phyloP scores from a whole-genome alignment of 2,113 vertebrate species.

The Protobothrops mucrosquamatus region DNA sequence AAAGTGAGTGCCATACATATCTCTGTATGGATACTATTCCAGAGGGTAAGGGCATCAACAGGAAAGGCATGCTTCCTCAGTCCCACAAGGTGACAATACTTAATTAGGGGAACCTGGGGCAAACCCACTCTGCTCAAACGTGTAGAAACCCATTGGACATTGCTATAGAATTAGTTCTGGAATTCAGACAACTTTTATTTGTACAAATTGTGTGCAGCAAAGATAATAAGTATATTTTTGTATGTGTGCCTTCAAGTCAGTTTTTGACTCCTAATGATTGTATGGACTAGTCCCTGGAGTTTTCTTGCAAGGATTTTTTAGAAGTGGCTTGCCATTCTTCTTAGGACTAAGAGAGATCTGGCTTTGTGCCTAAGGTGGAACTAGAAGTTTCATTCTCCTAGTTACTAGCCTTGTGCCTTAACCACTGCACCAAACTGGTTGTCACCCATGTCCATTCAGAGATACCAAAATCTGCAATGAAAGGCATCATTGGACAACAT shows the following conservation, averaged over 20 bases:
- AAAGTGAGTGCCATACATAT: not conserved
- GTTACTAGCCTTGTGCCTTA: not conserved
- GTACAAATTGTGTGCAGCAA: conserved; percentile 12
- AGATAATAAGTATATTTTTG: not conserved
- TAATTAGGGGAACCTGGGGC: not conserved
- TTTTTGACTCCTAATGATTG: not conserved
- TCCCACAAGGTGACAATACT: not conserved
- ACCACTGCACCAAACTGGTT: not conserved
- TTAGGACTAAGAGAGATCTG: not conserved
- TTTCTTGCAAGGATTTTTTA: not conserved
- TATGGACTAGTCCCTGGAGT: not conserved
- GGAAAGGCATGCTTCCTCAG: not conserved
- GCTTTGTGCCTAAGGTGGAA: not conserved
- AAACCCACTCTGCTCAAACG: not conserved
- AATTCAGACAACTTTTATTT: conserved; percentile 31
- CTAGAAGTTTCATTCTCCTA: not conserved
- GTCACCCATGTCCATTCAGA: not conserved
- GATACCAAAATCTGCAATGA: not conserved
- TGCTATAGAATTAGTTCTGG: conserved; percentile 27
- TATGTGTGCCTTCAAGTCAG: not conserved
- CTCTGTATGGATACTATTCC: not conserved
- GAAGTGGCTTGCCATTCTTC: not conserved
- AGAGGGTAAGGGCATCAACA: not conserved
- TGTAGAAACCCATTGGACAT: not conserved
- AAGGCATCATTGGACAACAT: not conserved